Base-by-base conservation (phyloP, 2,113 vertebrate genomes). In the Willisornis vidua region DNA sequence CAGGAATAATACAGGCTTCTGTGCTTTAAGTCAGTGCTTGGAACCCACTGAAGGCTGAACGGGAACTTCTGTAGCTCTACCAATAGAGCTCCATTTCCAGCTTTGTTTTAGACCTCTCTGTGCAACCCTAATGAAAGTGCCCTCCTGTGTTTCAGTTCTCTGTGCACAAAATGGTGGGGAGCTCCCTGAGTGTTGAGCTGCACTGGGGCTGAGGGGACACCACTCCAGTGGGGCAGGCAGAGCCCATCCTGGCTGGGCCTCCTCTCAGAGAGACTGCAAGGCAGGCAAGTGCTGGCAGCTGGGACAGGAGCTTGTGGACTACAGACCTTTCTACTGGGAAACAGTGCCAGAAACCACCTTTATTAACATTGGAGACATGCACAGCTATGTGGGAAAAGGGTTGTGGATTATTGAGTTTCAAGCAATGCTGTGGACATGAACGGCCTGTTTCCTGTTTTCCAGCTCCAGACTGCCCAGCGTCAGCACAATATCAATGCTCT, bases 1-100 rank as follows among this genome's bases (percentile, higher is more conserved):
- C 35, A 83, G 74, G 41, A 90, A 46, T 33, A 1, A 2, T 9
- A 61, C 0, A 0, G 33, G 20, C 51, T 70, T 90, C 67, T 0
- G 1, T 6, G 3, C 28, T 57, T 76, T 79, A 17, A 23, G 10
- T 22, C 31, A 74, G 6, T 13, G 31, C 19, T n/a, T 48, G 45
- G 26, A 58, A 68, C 18, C 35, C 33, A 25, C 29, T 79, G 26
- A 77, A 59, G 52, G 28, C 31, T 12, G 33, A 85, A 35, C 1
- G 0, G 65, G 45, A 80, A 62, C 33, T 74, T 86, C 29, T 43
- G 29, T 15, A 51, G 41, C 61, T 54, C 33, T 59, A 5, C 6
- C n/a, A 46, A 29, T 0, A 82, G 28, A n/a, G 45, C 48, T 75
- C 33, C 3, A n/a, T 35, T 84, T 80, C 54, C 1, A 7, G 28